Percentiles rank a stretch among this genome's conserved stretches.
phyloP scores from a whole-genome alignment of 1,140 invertebrate genomes.

The Bombus affinis region DNA sequence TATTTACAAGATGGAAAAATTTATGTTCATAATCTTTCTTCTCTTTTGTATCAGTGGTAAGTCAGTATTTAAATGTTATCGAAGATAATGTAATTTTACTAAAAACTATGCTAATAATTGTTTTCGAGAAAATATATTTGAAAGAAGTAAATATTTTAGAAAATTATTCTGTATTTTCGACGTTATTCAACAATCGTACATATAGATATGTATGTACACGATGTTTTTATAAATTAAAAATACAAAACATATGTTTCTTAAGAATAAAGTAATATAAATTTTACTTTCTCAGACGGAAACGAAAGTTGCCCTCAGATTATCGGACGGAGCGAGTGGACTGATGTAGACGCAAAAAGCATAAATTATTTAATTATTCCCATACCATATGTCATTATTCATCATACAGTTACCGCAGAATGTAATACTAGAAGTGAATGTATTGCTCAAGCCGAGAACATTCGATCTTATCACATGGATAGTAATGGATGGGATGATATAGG shows the following conservation, averaged over 20 bases:
- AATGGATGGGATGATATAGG: slow-evolving; percentile 85
- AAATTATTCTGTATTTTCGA: too few species aligned
- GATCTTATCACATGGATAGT: slow-evolving; percentile 84
- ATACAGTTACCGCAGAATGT: slow-evolving; percentile 86
- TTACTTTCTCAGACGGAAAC: not conserved
- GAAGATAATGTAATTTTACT: not conserved
- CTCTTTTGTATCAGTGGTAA: not conserved
- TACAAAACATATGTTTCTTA: not conserved
- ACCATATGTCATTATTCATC: slow-evolving; percentile 86
- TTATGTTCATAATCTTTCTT: not conserved
- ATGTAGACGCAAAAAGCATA: not conserved
- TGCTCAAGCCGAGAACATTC: slow-evolving; percentile 81
- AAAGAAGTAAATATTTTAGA: too few species aligned
- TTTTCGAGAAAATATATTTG: too few species aligned
- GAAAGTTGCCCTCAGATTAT: slow-evolving; percentile 71
- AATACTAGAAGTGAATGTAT: slow-evolving; percentile 79
- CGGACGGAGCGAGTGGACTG: slow-evolving; percentile 46
- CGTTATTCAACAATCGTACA: too few species aligned
- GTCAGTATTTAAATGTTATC: not conserved
- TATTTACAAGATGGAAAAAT: not conserved
- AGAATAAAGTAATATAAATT: not conserved
- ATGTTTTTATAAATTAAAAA: not conserved
- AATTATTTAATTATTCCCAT: slow-evolving; percentile 70
- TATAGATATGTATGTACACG: not conserved
- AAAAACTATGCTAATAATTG: not conserved